phyloP scores from a whole-genome alignment of 2,888 invertebrate genomes.

The Cephus runcator region DNA sequence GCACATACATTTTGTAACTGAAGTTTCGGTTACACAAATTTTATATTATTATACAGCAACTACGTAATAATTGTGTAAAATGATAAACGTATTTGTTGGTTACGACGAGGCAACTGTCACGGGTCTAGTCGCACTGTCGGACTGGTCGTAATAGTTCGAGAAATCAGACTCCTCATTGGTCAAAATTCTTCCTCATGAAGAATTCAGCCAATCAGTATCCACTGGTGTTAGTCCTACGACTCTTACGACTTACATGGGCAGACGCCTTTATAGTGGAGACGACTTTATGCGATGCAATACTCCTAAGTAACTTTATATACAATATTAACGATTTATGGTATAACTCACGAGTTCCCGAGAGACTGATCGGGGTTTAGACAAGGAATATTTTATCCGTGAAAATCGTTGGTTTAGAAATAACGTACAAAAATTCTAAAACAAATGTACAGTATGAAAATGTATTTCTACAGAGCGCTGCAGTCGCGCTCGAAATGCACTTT shows the following conservation, averaged over 20 bases:
- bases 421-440: too few species aligned
- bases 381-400: too few species aligned
- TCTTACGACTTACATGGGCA: background rate
- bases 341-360: background rate
- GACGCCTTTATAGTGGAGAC: background rate
- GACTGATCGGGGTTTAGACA: too few species aligned
- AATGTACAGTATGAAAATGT: too few species aligned
- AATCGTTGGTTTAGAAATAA: too few species aligned
- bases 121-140: too few species aligned
- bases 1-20: background rate
- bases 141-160: too few species aligned
- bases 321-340: background rate
- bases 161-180: background rate
- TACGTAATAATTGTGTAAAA: background rate
- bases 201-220: background rate
- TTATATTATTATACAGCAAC: background rate
- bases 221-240: background rate
- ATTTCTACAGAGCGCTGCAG: too few species aligned
- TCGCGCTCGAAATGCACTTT: too few species aligned
- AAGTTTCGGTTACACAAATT: background rate
- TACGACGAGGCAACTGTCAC: background rate
- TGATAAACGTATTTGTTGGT: background rate
- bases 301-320: background rate
- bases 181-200: background rate
- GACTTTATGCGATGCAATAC: background rate